Conservation (phyloP, 2,888 invertebrate genomes). For the Danaus chrysippus region DNA sequence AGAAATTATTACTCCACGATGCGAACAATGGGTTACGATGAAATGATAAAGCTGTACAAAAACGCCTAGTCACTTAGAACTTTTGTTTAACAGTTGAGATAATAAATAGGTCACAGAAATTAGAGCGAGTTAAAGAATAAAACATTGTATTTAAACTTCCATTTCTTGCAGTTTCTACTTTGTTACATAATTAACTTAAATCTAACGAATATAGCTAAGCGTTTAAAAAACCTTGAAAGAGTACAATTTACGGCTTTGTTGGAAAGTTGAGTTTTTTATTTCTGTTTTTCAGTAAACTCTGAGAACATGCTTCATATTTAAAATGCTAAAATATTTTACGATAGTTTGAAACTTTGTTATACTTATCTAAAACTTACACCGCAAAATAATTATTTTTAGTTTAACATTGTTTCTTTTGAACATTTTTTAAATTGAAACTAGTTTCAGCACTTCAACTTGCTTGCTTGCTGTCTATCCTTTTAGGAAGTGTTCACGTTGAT, state of each 20-base stretch:
- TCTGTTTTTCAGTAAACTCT: constrained; percentile 1
- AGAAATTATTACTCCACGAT: background rate
- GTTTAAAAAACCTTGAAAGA: constrained; percentile 16
- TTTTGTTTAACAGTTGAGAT: constrained; percentile 18
- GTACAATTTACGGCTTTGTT: constrained; percentile 8
- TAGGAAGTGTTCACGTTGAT: too few species aligned
- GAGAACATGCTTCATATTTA: background rate
- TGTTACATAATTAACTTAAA: constrained; percentile 28
- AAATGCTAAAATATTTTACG: background rate
- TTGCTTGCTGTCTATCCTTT: too few species aligned
- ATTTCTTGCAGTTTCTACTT: constrained; percentile 27
- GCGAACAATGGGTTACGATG: constrained; percentile 1
- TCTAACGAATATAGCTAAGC: constrained; percentile 23
- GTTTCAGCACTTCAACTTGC: background rate
- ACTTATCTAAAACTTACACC: background rate
- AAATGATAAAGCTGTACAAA: background rate
- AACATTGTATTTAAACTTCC: constrained; percentile 27
- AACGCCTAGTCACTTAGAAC: constrained; percentile 9
- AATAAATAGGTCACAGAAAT: constrained; percentile 27
- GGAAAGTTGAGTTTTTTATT: constrained; percentile 5
- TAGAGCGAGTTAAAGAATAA: constrained; percentile 25
- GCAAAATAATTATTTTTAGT: background rate
- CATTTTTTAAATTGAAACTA: background rate
- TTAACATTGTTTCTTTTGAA: background rate
- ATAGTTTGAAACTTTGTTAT: background rate